Conservation (phyloP, 2,888 invertebrate genomes). For the Piscicola geometra region DNA sequence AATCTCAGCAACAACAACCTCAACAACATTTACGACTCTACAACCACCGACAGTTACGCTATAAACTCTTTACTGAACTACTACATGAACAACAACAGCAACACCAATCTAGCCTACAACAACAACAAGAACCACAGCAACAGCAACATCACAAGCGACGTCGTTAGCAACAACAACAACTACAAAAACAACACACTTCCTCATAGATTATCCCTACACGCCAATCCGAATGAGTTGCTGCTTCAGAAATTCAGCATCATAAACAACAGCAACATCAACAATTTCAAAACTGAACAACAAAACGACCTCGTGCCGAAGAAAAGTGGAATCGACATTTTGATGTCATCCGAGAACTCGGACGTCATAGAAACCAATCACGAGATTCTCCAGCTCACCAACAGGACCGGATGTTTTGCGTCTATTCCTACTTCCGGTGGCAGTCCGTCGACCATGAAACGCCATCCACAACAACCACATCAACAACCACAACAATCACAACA, state of each 20-base stretch:
- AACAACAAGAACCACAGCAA: neutral
- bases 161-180: neutral
- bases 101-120: neutral
- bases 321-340: neutral
- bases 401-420: constrained; percentile 26
- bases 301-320: neutral
- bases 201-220: neutral
- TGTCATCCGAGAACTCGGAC: neutral
- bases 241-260: neutral
- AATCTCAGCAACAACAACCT: constrained; percentile 21
- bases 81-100: neutral
- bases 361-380: constrained; percentile 11
- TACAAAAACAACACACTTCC: constrained; percentile 5
- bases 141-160: neutral
- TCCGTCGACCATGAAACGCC: neutral
- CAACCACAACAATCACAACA: neutral
- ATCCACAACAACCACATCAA: neutral
- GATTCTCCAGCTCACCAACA: constrained; percentile 16
- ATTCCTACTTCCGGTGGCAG: neutral
- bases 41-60: constrained; percentile 1
- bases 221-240: neutral
- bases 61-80: constrained; percentile 6
- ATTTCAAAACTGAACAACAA: neutral
- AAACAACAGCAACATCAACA: neutral
- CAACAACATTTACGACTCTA: neutral